Evolutionary conservation across 2,113 vertebrate genomes (phyloP).

Genomic region (Pungitius pungitius): DNA sequence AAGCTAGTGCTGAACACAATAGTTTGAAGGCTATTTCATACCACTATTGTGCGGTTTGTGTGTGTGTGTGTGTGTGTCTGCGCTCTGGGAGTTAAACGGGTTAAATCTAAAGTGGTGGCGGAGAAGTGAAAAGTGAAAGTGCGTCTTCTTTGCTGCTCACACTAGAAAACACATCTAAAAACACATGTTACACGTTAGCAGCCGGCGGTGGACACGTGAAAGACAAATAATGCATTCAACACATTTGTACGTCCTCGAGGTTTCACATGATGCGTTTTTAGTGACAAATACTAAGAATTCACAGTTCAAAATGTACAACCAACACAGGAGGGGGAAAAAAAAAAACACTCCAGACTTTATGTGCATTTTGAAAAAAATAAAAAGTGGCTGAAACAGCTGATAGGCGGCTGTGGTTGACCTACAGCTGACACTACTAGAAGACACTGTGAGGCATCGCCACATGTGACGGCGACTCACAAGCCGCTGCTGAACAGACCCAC

Average conservation of each 20-base stretch:
- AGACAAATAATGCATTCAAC: background rate
- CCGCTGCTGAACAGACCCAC: too few relatives aligned
- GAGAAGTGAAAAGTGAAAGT: too few relatives aligned
- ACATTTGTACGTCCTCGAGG: background rate
- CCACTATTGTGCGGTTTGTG: too few relatives aligned
- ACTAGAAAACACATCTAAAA: background rate
- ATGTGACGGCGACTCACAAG: constrained; percentile 35
- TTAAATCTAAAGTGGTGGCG: too few relatives aligned
- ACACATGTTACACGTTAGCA: background rate
- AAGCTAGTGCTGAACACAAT: too few relatives aligned
- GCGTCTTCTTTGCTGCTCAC: too few relatives aligned
- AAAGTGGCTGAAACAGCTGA: background rate
- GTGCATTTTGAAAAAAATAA: background rate
- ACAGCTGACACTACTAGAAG: background rate
- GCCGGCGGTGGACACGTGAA: background rate
- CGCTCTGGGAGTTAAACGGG: too few relatives aligned
- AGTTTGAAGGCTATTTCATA: too few relatives aligned
- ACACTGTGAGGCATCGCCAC: background rate
- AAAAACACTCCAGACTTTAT: background rate
- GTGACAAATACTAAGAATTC: background rate
- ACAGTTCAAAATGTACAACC: background rate
- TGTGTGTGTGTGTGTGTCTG: too few relatives aligned
- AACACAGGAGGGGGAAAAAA: background rate
- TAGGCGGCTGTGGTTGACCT: background rate
- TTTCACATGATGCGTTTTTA: background rate